Percentiles rank a stretch among this genome's conserved stretches.
Evolutionary conservation across 2,888 invertebrate species (phyloP).

Genomic region (Rhogogaster chlorosoma): DNA sequence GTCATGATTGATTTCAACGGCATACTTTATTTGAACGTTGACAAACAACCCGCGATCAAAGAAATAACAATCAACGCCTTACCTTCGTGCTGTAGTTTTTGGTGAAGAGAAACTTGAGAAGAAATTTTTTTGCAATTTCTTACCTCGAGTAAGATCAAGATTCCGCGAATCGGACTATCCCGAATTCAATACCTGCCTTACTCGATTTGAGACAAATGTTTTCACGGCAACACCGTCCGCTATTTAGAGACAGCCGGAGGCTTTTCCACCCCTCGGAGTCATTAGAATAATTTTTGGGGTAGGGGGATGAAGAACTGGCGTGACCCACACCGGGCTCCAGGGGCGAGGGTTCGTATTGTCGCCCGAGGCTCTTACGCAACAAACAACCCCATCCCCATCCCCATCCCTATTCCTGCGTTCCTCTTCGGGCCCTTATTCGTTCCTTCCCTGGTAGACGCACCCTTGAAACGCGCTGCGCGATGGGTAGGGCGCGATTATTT

Average conservation of each 20-base stretch:
- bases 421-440: constrained; percentile 12
- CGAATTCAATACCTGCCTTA: constrained; percentile 34
- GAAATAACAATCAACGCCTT: neutral
- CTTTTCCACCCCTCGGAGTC: constrained; percentile 59
- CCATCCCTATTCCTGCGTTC: neutral
- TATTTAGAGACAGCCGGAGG: constrained; percentile 53
- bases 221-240: constrained; percentile 49
- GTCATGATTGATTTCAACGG: constrained; percentile 44
- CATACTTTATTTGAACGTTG: neutral
- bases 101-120: neutral
- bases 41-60: neutral
- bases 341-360: constrained; percentile 54
- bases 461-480: constrained; percentile 18
- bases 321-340: constrained; percentile 60
- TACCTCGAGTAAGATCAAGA: neutral
- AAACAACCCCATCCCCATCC: constrained; percentile 51
- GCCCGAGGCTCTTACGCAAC: constrained; percentile 52
- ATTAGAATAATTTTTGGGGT: constrained; percentile 67
- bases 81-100: neutral
- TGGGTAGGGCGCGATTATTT: constrained; percentile 61
- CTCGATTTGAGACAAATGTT: constrained; percentile 50
- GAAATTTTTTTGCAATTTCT: neutral
- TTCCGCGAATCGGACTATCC: constrained; percentile 16
- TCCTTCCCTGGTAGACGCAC: constrained; percentile 21
- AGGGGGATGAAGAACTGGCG: constrained; percentile 60